Evolutionary conservation across 2,888 invertebrate species (phyloP).

Genomic region (Gryllus longicercus): DNA sequence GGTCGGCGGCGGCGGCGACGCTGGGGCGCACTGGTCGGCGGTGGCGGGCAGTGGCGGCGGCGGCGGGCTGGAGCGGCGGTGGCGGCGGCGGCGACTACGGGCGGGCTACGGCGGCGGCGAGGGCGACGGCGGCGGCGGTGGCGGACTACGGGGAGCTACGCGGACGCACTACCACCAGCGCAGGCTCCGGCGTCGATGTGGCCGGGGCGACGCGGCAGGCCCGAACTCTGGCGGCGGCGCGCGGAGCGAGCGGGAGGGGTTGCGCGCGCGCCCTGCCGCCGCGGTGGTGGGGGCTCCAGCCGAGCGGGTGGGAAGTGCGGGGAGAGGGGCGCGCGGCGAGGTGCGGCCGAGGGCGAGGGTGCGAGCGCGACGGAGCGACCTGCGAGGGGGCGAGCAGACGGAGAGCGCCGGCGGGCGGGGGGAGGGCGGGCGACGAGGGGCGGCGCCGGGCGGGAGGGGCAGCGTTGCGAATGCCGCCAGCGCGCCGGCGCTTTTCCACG

Average conservation of each 20-base stretch:
- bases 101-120: background rate
- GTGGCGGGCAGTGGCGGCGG: background rate
- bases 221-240: slow-evolving; percentile 46
- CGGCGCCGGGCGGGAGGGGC: background rate
- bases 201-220: slow-evolving; percentile 26
- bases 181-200: slow-evolving; percentile 4
- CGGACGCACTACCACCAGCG: slow-evolving; percentile 21
- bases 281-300: background rate
- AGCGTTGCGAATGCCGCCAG: background rate
- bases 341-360: background rate
- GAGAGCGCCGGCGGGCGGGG: background rate
- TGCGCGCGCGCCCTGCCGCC: background rate
- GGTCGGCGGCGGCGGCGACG: background rate
- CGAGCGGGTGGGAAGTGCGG: background rate
- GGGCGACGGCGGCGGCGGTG: slow-evolving; percentile 2
- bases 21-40: background rate
- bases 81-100: slow-evolving; percentile 2
- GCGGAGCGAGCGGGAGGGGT: background rate
- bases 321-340: slow-evolving; percentile 33
- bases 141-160: slow-evolving; percentile 17
- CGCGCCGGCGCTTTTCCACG: slow-evolving; percentile 17
- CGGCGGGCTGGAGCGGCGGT: background rate
- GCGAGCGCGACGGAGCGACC: background rate
- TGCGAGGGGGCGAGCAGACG: background rate
- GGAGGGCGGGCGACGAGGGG: background rate